These are phyloP conservation scores for Brachycybe producta DNA, from an alignment of 2,888 invertebrate species.

Conservation along the genomic window DNA sequence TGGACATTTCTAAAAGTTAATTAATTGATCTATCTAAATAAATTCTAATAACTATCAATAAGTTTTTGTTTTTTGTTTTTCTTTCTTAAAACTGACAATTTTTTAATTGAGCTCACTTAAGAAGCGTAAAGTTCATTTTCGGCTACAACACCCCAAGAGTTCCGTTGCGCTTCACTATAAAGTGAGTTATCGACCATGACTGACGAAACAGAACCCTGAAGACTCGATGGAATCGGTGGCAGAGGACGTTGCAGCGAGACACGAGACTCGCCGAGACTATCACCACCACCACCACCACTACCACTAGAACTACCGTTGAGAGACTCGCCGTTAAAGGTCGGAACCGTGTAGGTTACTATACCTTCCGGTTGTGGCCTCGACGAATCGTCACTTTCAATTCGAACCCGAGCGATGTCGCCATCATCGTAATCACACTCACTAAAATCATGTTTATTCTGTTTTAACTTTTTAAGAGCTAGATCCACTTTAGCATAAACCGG, in stretches of 20 bases:
- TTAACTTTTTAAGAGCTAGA: constrained; percentile 3
- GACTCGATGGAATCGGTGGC: constrained; percentile 5
- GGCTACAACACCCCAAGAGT: not conserved
- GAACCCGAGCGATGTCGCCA: not conserved
- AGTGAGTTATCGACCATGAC: constrained; percentile 14
- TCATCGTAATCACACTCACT: not conserved
- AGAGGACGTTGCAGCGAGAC: constrained; percentile 1
- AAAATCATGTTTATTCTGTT: not conserved
- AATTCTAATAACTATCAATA: too few species aligned
- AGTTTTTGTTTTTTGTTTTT: too few species aligned
- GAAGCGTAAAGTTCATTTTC: not conserved
- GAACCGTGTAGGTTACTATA: constrained; percentile 2
- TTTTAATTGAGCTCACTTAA: too few species aligned
- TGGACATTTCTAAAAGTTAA: too few species aligned
- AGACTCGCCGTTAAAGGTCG: too few species aligned
- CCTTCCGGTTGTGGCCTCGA: constrained; percentile 8
- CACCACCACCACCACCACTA: not conserved
- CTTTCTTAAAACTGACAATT: too few species aligned
- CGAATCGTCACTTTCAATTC: not conserved
- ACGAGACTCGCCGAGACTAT: not conserved
- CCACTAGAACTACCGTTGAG: too few species aligned
- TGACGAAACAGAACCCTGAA: constrained; percentile 1
- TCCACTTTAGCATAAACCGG: constrained; percentile 13
- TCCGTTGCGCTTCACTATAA: not conserved
- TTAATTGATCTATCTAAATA: too few species aligned